Conservation (phyloP, 2,797 vertebrate species). For the Micrastur ruficollis region DNA sequence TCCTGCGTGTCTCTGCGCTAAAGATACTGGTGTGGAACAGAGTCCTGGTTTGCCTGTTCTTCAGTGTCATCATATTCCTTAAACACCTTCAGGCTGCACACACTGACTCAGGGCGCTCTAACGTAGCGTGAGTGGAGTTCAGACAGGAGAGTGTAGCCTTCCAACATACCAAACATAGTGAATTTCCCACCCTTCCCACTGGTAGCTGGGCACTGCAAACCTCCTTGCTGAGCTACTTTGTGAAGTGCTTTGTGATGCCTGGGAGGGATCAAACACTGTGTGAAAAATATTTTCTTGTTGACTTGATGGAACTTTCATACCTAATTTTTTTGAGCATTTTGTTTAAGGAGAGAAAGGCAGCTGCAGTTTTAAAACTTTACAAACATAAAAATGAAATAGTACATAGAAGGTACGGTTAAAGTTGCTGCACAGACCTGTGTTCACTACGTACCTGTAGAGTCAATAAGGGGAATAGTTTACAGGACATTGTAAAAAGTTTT, state of each 20-base stretch:
- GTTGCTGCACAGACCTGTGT: not conserved
- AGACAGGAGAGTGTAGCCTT: not conserved
- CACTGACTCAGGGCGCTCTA: not conserved
- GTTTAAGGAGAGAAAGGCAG: not conserved
- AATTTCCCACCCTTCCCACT: not conserved
- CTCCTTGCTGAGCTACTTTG: not conserved
- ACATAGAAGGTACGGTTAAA: not conserved
- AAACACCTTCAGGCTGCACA: not conserved
- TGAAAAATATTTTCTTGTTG: not conserved
- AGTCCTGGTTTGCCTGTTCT: not conserved
- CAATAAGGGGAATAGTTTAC: not conserved
- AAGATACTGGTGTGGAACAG: not conserved
- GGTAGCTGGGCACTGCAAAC: not conserved
- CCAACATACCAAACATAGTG: not conserved
- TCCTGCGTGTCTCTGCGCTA: not conserved
- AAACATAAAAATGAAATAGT: not conserved
- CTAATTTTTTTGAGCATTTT: not conserved
- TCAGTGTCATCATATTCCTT: not conserved
- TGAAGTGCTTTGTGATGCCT: not conserved
- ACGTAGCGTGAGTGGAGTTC: not conserved
- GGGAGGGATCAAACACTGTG: not conserved
- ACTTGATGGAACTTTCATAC: not conserved
- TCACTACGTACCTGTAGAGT: not conserved
- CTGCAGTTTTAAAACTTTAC: not conserved
- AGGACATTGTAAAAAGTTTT: not conserved